Base-by-base conservation (phyloP, 2,888 invertebrate species). In the Oeneis ivallda region DNA sequence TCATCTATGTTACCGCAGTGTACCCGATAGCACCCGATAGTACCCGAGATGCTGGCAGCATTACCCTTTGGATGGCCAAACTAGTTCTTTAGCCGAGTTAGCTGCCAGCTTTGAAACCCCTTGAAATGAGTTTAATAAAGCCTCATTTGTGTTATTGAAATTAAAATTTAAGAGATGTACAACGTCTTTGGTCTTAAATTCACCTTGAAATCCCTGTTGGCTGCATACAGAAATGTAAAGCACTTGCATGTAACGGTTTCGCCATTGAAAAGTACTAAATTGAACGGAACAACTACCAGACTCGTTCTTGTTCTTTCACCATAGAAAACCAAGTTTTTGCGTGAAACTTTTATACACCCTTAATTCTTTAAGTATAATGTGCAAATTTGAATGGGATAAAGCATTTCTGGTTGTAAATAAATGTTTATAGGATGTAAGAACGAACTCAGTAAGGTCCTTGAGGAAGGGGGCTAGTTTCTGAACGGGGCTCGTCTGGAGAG, bases 391-490 rank as follows among this genome's bases (percentile, higher is more conserved):
- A 61, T 50, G 10, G 52, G 62, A 43, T 39, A 15, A 32, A 9
- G 10, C 1, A 17, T 45, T 63, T 15, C 37, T 32, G n/a, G 19
- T 52, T 13, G 53, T 45, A 66, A 65, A 9, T 13, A 45, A 39
- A 66, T 52, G 45, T 78, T 83, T 81, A 79, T 81, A 80, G 76
- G 80, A 80, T 71, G 79, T 76, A 82, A 83, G 76, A 77, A 82
- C 81, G 85, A 87, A 86, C 85, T 89, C 87, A 87, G 78, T 77
- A 75, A 72, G 78, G 78, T 81, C 79, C 75, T 75, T 74, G 77
- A 83, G 80, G 81, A 84, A 85, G 84, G 86, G 85, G 85, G 84
- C 82, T 82, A 79, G 81, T 80, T 79, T 74, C 70, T 76, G 75
- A 74, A 76, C 77, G 76, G 77, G 68, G 70, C 76, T 78, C 79